These are phyloP conservation scores for Euglossa dilemma DNA, from an alignment of 1,140 invertebrate species.

Conservation along the genomic window DNA sequence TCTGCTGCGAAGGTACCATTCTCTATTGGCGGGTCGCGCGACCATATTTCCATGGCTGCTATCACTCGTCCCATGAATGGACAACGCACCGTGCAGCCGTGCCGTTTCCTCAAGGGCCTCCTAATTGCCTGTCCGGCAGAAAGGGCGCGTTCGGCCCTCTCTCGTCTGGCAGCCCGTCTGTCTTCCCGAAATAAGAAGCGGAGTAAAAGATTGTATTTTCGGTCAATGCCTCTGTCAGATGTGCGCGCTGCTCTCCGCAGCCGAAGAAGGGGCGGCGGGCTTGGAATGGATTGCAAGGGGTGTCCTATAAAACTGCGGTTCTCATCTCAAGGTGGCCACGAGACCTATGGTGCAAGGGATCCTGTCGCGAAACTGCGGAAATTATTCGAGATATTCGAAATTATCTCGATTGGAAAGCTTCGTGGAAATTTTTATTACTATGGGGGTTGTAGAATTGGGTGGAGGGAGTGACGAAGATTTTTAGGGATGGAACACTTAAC, in stretches of 20 bases:
- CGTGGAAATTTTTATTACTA: too few relatives aligned
- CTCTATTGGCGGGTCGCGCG: background rate
- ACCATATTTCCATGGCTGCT: background rate
- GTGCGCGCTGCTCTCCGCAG: slow-evolving; percentile 47
- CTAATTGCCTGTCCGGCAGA: slow-evolving; percentile 52
- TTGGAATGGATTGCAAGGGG: slow-evolving; percentile 61
- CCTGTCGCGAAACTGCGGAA: too few relatives aligned
- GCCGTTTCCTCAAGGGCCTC: slow-evolving; percentile 39
- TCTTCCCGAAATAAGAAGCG: slow-evolving; percentile 58
- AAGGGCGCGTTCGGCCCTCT: slow-evolving; percentile 32
- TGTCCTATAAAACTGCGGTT: slow-evolving; percentile 59
- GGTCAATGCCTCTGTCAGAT: slow-evolving; percentile 73
- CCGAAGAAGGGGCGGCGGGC: slow-evolving; percentile 47
- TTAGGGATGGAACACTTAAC: too few relatives aligned
- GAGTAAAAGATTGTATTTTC: slow-evolving; percentile 72
- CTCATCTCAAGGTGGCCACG: slow-evolving; percentile 35
- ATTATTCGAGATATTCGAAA: too few relatives aligned
- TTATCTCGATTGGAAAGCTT: too few relatives aligned
- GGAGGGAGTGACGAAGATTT: too few relatives aligned
- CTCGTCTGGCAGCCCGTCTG: slow-evolving; percentile 55
- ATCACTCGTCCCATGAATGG: slow-evolving; percentile 24
- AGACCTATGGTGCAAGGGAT: too few relatives aligned
- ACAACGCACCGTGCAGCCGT: slow-evolving; percentile 21
- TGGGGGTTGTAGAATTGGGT: too few relatives aligned
- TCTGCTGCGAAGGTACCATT: background rate